Percentiles rank a stretch among this genome's conserved stretches.
Conservation (phyloP, 2,113 vertebrate species). For the Bujurquina vittata region DNA sequence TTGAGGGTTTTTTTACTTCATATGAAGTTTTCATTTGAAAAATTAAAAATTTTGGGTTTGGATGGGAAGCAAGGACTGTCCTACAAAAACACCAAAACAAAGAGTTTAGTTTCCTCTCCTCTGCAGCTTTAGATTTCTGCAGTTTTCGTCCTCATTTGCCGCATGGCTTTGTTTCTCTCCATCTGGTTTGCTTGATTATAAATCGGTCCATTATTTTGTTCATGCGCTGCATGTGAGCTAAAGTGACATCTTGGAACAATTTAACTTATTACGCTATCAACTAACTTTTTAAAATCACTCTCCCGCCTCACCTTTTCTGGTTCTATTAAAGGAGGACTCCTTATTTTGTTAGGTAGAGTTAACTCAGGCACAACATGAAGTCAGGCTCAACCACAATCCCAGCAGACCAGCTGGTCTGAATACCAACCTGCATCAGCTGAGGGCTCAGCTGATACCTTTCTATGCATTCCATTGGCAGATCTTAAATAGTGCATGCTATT, state of each 20-base stretch:
- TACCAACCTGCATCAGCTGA: not conserved
- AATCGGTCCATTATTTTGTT: not conserved
- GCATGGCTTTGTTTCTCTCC: too few relatives aligned
- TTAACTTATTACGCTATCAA: too few relatives aligned
- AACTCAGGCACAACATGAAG: not conserved
- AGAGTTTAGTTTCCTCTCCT: not conserved
- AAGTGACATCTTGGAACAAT: too few relatives aligned
- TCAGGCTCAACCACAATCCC: not conserved
- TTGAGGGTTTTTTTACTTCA: too few relatives aligned
- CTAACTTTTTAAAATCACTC: not conserved
- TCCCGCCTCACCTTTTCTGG: not conserved
- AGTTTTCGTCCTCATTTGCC: too few relatives aligned
- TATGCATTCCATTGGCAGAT: not conserved
- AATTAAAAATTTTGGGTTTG: not conserved
- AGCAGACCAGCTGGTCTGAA: not conserved
- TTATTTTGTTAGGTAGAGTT: not conserved
- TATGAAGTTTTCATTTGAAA: not conserved
- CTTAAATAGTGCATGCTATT: not conserved
- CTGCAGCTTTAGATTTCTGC: not conserved
- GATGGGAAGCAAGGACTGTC: accelerated
- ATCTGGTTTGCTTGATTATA: too few relatives aligned
- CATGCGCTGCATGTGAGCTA: too few relatives aligned
- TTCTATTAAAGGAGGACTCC: not conserved
- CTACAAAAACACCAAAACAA: too few relatives aligned
- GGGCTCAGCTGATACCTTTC: not conserved